Conservation (phyloP, 1,140 invertebrate genomes). For the Drosophila repletoides region DNA sequence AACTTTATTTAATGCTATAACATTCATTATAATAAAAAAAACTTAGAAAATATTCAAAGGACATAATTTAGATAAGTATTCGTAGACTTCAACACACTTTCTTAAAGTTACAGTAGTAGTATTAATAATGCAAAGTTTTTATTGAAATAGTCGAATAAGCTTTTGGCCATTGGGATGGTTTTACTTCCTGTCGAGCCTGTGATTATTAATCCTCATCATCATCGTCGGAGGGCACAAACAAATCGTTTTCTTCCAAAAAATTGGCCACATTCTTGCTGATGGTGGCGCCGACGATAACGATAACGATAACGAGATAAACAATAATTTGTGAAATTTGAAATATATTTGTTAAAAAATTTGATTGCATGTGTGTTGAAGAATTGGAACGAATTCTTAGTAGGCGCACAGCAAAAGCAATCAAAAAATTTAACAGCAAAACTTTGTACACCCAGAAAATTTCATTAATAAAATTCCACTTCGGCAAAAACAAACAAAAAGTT, state of each 20-base stretch:
- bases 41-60: constrained; percentile 19
- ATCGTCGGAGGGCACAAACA: constrained; percentile 98
- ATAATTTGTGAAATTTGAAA: too few relatives aligned
- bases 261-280: constrained; percentile 96
- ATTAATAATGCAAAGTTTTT: constrained; percentile 12
- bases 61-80: constrained; percentile 28
- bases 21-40: constrained; percentile 28
- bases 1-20: constrained; percentile 47
- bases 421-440: too few relatives aligned
- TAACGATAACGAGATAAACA: too few relatives aligned
- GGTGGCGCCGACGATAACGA: constrained; percentile 93
- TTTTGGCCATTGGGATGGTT: constrained; percentile 34
- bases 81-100: constrained; percentile 5
- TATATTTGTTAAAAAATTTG: too few relatives aligned
- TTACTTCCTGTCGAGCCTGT: too few relatives aligned
- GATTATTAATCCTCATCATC: constrained; percentile 89
- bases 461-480: too few relatives aligned
- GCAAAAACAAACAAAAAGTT: too few relatives aligned
- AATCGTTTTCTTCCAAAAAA: constrained; percentile 98
- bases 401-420: too few relatives aligned
- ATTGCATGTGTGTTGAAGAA: too few relatives aligned
- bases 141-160: constrained; percentile 21
- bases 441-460: too few relatives aligned
- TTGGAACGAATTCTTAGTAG: too few relatives aligned
- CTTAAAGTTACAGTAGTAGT: constrained; percentile 43